Base-by-base conservation (phyloP, 1,140 invertebrate genomes). In the Drosophila punjabiensis region DNA sequence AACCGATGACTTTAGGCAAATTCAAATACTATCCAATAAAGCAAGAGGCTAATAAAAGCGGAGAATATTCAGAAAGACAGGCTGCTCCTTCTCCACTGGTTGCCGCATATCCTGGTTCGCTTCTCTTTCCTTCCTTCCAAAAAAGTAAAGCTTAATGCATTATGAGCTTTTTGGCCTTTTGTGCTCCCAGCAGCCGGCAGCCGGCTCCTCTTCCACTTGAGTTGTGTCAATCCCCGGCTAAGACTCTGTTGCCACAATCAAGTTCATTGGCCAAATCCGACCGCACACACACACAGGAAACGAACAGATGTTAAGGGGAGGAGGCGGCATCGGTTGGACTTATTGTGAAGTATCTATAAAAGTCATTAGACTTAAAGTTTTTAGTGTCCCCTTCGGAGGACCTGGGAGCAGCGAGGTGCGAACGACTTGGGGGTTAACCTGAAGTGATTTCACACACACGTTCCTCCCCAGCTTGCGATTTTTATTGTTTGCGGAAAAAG, bases 331-430 rank as follows among this genome's bases (percentile, higher is more conserved):
- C n/a, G 24, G 37, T 35, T 6, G 33, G 43, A 65, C 65, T 69
- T 63, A 70, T 62, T 71, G 76, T 61, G 30, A 79, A 84, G 78
- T 81, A 73, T 70, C 67, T 63, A 82, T 81, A 85, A 81, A 88
- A 81, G 78, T 85, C 79, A 89, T 85, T 88, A 79, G 76, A 76
- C 84, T 87, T 87, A 66, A 77, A 87, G 84, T 83, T 83, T 82
- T 79, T 50, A 52, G 53, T 75, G 28, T 35, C 10, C 45, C 61
- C 30, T n/a, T 10, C 7, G 35, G 11, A 41, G 47, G 10, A 62
- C 9, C 28, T 47, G 56, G 32, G 48, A 63, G 74, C 67, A 43
- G 66, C 55, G 52, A 62, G 43, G 58, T 55, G 52, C 35, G 69
- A 68, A 71, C 69, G 70, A 67, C 78, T 89, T 85, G 70, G 53